These are phyloP conservation scores for Dromaius novaehollandiae DNA, from an alignment of 2,113 vertebrate species.

Conservation along the genomic window DNA sequence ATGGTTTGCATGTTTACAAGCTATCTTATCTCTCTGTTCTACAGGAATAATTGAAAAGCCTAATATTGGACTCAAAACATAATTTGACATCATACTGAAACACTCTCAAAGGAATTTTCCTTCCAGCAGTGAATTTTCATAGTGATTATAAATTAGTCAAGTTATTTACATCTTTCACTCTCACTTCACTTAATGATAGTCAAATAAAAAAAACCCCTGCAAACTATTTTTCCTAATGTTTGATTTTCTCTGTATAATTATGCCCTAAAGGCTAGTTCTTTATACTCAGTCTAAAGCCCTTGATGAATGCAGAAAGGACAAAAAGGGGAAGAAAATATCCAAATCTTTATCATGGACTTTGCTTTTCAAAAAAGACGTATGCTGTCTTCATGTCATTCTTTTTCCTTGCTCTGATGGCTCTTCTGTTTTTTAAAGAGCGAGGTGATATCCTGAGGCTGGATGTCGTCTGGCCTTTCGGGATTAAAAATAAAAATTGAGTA, in stretches of 20 bases:
- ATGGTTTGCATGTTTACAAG: not conserved
- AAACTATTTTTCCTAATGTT: constrained; percentile 42
- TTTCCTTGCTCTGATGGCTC: not conserved
- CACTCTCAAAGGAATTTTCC: not conserved
- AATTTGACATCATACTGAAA: not conserved
- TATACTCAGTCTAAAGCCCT: not conserved
- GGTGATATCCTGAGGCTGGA: not conserved
- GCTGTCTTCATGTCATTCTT: not conserved
- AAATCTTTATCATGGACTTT: not conserved
- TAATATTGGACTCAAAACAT: not conserved
- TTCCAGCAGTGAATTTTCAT: not conserved
- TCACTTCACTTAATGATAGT: constrained; percentile 38
- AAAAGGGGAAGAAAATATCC: not conserved
- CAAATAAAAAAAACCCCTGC: not conserved
- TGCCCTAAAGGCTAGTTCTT: constrained; percentile 27
- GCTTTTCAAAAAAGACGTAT: not conserved
- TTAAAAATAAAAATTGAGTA: not conserved
- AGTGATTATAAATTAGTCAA: constrained; percentile 13
- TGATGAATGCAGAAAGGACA: not conserved
- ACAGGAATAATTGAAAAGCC: not conserved
- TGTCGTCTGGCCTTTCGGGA: not conserved
- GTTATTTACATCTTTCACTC: constrained; percentile 52
- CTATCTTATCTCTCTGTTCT: not conserved
- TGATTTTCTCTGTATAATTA: constrained; percentile 53
- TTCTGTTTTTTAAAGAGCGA: not conserved